Evolutionary conservation across 2,797 vertebrate species (phyloP).

Genomic region (Orientallactaga sibirica): DNA sequence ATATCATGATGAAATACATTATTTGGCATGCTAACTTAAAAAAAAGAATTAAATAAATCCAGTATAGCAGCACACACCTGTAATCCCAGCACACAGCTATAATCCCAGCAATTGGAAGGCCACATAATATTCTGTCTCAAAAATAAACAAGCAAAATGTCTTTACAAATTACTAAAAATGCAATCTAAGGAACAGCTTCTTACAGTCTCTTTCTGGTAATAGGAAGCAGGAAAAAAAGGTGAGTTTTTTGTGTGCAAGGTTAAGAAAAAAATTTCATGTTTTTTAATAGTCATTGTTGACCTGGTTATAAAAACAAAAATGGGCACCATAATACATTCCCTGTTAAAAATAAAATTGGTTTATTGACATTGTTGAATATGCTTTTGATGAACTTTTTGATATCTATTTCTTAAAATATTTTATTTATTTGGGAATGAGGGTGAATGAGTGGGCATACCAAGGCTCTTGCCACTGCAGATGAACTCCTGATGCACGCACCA

Average conservation of each 20-base stretch:
- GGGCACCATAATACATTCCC: not conserved
- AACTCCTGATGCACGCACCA: too few species aligned
- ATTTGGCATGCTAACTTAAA: too few species aligned
- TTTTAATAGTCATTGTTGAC: not conserved
- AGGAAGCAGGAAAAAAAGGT: not conserved
- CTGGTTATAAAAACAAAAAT: not conserved
- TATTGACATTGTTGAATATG: not conserved
- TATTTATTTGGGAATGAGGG: too few species aligned
- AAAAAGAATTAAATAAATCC: too few species aligned
- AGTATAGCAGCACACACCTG: not conserved
- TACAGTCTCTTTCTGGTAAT: not conserved
- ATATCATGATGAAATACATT: too few species aligned
- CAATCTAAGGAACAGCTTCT: not conserved
- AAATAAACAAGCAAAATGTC: not conserved
- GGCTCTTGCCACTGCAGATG: too few species aligned
- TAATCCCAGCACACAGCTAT: too few species aligned
- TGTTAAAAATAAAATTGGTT: not conserved
- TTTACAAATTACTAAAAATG: not conserved
- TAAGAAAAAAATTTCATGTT: constrained; percentile 3
- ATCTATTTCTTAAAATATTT: too few species aligned
- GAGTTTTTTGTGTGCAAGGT: not conserved
- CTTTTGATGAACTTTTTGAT: not conserved
- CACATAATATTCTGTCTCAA: too few species aligned
- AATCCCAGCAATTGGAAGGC: too few species aligned
- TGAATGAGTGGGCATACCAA: too few species aligned